Conservation (phyloP, 2,797 vertebrate species). For the Macropodus opercularis region DNA sequence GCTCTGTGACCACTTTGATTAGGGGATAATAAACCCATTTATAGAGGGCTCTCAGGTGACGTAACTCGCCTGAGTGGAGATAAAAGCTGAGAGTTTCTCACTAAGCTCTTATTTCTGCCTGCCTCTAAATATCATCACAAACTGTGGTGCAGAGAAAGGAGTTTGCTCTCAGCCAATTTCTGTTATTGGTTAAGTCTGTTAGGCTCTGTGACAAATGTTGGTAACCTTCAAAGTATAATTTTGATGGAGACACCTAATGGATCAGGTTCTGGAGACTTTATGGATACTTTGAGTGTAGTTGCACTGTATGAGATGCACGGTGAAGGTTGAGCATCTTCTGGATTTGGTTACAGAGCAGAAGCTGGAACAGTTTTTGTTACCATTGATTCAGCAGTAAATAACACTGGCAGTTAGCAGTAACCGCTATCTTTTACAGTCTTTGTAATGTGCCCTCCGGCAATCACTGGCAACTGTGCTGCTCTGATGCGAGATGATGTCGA, state of each 20-base stretch:
- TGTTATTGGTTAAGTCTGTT: conserved; percentile 1
- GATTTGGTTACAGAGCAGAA: conserved; percentile 7
- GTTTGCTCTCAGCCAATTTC: conserved; percentile 8
- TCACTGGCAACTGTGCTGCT: conserved; percentile 14
- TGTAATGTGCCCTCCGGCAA: conserved; percentile 21
- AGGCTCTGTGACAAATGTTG: not conserved
- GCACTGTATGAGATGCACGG: conserved; percentile 2
- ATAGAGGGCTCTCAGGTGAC: conserved; percentile 65
- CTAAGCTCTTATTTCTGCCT: conserved; percentile 50
- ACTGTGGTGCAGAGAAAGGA: conserved; percentile 10
- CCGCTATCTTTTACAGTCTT: conserved; percentile 17
- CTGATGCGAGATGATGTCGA: conserved; percentile 11
- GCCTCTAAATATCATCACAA: conserved; percentile 45
- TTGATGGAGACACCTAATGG: not conserved
- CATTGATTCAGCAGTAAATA: conserved; percentile 31
- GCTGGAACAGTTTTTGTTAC: conserved; percentile 1
- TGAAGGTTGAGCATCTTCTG: not conserved
- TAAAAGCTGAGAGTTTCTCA: conserved; percentile 43
- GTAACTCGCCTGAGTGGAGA: conserved; percentile 48
- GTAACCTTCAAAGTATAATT: not conserved
- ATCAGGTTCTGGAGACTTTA: not conserved
- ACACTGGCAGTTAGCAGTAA: conserved; percentile 23
- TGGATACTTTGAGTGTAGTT: not conserved
- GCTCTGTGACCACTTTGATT: conserved; percentile 73
- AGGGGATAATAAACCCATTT: conserved; percentile 76